A percentile compares a stretch with the other conserved stretches of the same genome.
Conservation (phyloP, 2,113 vertebrate species). For the Prionailurus viverrinus region DNA sequence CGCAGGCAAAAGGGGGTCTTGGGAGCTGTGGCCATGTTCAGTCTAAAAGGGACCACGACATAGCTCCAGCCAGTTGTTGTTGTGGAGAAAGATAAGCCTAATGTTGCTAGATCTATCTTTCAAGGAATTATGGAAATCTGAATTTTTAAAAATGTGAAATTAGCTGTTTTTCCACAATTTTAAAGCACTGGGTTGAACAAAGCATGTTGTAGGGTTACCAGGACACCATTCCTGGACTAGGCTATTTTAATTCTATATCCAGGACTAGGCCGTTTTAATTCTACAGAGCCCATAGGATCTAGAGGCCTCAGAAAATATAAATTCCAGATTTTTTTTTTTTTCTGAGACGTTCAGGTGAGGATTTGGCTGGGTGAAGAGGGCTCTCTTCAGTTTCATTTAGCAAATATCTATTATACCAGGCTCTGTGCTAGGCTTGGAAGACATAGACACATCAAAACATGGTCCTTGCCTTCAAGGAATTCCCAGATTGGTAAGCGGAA, state of each 20-base stretch:
- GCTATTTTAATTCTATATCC: neutral
- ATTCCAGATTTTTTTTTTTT: neutral
- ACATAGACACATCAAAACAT: neutral
- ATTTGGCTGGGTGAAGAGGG: neutral
- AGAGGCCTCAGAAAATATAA: neutral
- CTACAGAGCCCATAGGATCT: neutral
- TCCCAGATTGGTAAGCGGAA: neutral
- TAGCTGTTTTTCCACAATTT: neutral
- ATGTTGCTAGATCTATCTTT: neutral
- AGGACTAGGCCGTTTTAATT: neutral
- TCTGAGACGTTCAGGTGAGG: neutral
- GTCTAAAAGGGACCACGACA: neutral
- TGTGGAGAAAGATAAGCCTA: neutral
- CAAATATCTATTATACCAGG: neutral
- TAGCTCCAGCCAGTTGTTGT: neutral
- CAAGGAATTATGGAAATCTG: neutral
- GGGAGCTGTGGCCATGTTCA: neutral
- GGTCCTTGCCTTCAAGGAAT: neutral
- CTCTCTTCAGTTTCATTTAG: neutral
- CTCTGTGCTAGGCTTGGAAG: neutral
- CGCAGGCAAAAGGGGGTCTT: neutral
- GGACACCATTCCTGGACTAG: neutral
- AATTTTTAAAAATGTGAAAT: constrained; percentile 15
- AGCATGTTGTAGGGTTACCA: neutral
- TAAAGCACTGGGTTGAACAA: neutral